Conservation (phyloP, 2,113 vertebrate species). For the Ranitomeya variabilis region DNA sequence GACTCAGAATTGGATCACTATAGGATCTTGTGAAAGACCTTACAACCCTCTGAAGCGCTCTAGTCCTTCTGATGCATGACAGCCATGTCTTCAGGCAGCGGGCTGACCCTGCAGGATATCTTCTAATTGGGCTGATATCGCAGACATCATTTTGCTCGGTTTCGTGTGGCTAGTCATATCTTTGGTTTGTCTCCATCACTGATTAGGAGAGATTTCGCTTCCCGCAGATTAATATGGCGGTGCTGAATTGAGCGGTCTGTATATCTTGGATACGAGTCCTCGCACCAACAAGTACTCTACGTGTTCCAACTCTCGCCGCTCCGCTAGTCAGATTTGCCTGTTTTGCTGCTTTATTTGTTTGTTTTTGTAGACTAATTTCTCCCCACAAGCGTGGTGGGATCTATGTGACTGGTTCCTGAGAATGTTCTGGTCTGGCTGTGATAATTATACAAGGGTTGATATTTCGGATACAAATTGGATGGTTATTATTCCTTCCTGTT, state of each 20-base stretch:
- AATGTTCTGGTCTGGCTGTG: constrained; percentile 8
- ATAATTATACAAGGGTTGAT: constrained; percentile 24
- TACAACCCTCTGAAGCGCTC: no score
- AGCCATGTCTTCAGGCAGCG: no score
- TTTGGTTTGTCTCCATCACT: neutral
- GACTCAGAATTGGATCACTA: no score
- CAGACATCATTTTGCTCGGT: no score
- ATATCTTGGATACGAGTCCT: neutral
- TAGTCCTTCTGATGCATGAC: no score
- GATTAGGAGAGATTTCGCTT: neutral
- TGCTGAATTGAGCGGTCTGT: neutral
- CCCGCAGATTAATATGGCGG: neutral
- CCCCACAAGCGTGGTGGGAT: neutral
- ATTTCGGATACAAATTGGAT: constrained; percentile 22
- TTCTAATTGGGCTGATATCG: no score
- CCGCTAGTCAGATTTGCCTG: neutral
- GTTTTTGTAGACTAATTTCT: neutral
- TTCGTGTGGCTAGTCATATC: no score
- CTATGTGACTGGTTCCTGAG: neutral
- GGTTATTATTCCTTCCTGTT: constrained; percentile 37
- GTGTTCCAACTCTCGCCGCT: neutral
- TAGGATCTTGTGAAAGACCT: no score
- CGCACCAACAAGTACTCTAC: no score
- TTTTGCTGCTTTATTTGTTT: constrained; percentile 21
- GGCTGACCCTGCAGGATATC: no score